Conservation (phyloP, 2,888 invertebrate species). For the Pemphredon lugubris region DNA sequence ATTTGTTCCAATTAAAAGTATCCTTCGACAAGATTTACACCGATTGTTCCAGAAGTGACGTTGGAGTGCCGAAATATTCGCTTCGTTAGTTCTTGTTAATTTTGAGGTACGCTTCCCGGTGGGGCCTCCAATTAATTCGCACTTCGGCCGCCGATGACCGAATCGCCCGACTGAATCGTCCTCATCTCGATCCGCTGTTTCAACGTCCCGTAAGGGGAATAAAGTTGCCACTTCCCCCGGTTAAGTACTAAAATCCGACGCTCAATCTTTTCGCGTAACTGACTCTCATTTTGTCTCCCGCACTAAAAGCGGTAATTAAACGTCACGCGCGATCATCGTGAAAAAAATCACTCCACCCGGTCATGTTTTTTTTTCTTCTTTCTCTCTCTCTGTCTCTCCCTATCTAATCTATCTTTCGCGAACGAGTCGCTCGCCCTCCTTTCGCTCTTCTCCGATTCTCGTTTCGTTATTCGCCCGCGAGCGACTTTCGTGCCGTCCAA, state of each 20-base stretch:
- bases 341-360: too few species aligned
- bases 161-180: slow-evolving; percentile 34
- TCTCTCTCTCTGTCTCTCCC: neutral
- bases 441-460: neutral
- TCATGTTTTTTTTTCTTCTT: neutral
- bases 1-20: too few species aligned
- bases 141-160: slow-evolving; percentile 11
- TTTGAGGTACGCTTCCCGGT: too few species aligned
- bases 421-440: neutral
- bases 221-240: slow-evolving; percentile 8
- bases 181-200: slow-evolving; percentile 14
- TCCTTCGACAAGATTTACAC: too few species aligned
- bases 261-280: too few species aligned
- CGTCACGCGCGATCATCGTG: slow-evolving; percentile 1
- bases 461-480: neutral
- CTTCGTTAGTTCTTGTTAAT: neutral
- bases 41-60: too few species aligned
- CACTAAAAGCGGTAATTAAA: slow-evolving; percentile 18
- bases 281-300: too few species aligned
- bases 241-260: slow-evolving; percentile 12
- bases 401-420: neutral
- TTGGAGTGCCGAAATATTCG: too few species aligned
- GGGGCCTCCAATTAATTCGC: slow-evolving; percentile 32
- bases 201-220: slow-evolving; percentile 2
- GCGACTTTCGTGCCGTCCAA: neutral